Evolutionary conservation across 1,140 invertebrate species (phyloP).

Genomic region (Drosophila virilis): DNA sequence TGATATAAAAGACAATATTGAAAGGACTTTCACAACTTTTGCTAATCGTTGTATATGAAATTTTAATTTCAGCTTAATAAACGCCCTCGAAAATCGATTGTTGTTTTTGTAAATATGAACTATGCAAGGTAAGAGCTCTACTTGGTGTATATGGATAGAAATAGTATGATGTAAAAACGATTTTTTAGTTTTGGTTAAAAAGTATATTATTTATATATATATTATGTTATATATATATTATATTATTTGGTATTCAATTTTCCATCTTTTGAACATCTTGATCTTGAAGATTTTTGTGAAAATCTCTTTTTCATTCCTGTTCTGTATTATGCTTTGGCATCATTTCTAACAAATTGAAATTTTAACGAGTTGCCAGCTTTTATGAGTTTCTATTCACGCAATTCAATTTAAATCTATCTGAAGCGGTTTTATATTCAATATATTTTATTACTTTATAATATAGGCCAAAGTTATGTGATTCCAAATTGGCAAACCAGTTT

Average conservation of each 20-base stretch:
- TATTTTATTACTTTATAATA: constrained; percentile 62
- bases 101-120: too few relatives aligned
- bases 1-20: not conserved
- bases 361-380: constrained; percentile 37
- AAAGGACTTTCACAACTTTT: too few relatives aligned
- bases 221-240: too few relatives aligned
- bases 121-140: too few relatives aligned
- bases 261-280: not conserved
- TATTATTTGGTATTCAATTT: not conserved
- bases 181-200: too few relatives aligned
- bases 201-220: too few relatives aligned
- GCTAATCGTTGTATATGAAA: too few relatives aligned
- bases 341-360: constrained; percentile 49
- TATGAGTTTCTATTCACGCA: constrained; percentile 22
- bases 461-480: constrained; percentile 53
- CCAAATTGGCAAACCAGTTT: constrained; percentile 53
- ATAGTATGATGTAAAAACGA: too few relatives aligned
- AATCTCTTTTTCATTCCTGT: not conserved
- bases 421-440: constrained; percentile 33
- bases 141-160: too few relatives aligned
- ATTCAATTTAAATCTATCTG: constrained; percentile 41
- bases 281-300: too few relatives aligned
- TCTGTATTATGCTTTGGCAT: constrained; percentile 4
- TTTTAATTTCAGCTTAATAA: too few relatives aligned
- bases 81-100: too few relatives aligned